Percentiles rank a stretch among this genome's conserved stretches.
phyloP scores from a whole-genome alignment of 2,113 vertebrate species.

The Daubentonia madagascariensis region DNA sequence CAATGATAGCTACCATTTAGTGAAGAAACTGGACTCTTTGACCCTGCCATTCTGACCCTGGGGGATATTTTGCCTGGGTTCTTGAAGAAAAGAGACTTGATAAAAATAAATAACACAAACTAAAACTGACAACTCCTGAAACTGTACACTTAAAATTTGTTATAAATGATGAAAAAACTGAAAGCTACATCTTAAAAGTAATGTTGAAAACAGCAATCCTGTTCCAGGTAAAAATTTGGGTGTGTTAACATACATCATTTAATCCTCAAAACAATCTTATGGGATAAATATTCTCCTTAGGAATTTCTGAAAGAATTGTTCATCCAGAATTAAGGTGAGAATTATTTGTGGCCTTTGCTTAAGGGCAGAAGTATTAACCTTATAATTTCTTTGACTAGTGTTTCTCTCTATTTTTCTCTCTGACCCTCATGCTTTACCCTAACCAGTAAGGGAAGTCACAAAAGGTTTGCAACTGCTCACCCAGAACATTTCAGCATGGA shows the following conservation, averaged over 20 bases:
- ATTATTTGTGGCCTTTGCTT: not conserved
- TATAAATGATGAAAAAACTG: not conserved
- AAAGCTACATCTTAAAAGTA: not conserved
- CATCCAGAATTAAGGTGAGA: not conserved
- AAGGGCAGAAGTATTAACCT: not conserved
- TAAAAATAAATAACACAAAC: constrained; percentile 18
- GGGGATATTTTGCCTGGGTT: not conserved
- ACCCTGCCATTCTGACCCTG: not conserved
- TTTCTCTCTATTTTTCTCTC: not conserved
- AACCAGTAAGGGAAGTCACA: not conserved
- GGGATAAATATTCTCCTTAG: not conserved
- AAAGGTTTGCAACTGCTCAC: not conserved
- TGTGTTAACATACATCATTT: not conserved
- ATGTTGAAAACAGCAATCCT: not conserved
- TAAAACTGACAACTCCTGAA: not conserved
- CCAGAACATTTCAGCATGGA: not conserved
- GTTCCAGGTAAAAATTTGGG: not conserved
- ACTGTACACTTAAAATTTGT: not conserved
- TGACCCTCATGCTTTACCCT: not conserved
- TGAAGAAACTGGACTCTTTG: not conserved
- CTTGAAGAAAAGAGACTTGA: not conserved
- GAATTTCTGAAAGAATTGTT: not conserved
- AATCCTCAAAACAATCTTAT: not conserved
- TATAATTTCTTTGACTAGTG: not conserved
- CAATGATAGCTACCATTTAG: not conserved